Percentiles rank a stretch among this genome's conserved stretches.
These are phyloP conservation scores for Oxyteleia sp. DNA, from an alignment of 2,888 invertebrate genomes.

Conservation along the genomic window DNA sequence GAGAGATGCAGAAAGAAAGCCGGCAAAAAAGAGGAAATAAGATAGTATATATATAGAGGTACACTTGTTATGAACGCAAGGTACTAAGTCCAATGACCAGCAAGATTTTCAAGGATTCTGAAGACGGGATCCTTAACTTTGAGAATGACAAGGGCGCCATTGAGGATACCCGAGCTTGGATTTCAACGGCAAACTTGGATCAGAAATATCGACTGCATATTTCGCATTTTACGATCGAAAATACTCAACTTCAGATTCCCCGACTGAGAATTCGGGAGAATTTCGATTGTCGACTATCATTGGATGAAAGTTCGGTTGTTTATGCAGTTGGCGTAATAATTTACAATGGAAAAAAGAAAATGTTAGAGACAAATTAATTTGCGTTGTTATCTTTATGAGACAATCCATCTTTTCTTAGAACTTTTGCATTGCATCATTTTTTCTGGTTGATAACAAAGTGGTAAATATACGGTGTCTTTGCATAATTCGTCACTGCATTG, in stretches of 20 bases:
- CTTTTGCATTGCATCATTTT: too few relatives aligned
- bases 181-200: constrained; percentile 21
- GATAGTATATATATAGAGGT: constrained; percentile 13
- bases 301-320: constrained; percentile 20
- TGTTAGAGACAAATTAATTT: too few relatives aligned
- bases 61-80: constrained; percentile 31
- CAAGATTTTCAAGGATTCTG: constrained; percentile 33
- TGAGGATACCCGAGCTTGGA: constrained; percentile 21
- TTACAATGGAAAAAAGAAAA: too few relatives aligned
- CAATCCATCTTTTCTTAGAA: too few relatives aligned
- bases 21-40: constrained; percentile 37
- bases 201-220: constrained; percentile 33
- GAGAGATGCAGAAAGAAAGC: constrained; percentile 24
- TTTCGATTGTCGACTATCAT: constrained; percentile 7
- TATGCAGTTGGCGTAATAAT: constrained; percentile 15
- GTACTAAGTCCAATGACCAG: constrained; percentile 13
- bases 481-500: too few relatives aligned
- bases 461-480: too few relatives aligned
- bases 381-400: too few relatives aligned
- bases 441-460: too few relatives aligned
- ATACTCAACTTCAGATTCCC: constrained; percentile 5
- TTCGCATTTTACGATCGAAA: constrained; percentile 13
- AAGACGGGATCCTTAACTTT: constrained; percentile 24
- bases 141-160: constrained; percentile 9
- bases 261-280: constrained; percentile 10